phyloP scores from a whole-genome alignment of 2,113 vertebrate genomes.

The Prunella fulvescens region DNA sequence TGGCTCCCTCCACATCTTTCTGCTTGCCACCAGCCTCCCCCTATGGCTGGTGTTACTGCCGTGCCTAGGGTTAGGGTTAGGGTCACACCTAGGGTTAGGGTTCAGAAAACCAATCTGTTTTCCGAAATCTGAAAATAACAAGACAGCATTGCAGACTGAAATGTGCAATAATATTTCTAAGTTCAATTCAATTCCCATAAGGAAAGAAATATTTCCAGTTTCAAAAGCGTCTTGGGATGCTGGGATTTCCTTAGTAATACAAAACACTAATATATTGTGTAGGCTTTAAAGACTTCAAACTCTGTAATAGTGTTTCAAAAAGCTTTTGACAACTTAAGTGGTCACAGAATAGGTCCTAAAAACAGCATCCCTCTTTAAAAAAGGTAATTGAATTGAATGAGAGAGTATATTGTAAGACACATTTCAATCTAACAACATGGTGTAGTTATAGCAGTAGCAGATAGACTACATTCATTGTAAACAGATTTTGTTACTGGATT shows the following conservation, averaged over 20 bases:
- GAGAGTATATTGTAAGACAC: not conserved
- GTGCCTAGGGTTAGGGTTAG: not conserved
- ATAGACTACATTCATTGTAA: not conserved
- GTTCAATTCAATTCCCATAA: not conserved
- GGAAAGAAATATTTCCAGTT: not conserved
- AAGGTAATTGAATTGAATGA: not conserved
- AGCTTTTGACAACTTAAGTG: constrained; percentile 14
- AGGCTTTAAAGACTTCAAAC: not conserved
- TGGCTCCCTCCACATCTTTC: not conserved
- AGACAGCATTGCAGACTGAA: not conserved
- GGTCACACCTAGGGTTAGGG: not conserved
- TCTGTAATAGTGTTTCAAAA: not conserved
- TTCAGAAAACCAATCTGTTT: not conserved
- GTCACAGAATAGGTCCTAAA: not conserved
- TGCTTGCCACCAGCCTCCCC: not conserved
- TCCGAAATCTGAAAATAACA: not conserved
- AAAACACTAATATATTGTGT: not conserved
- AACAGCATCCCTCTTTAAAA: not conserved
- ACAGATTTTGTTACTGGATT: not conserved
- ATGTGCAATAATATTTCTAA: not conserved
- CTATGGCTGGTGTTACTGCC: not conserved
- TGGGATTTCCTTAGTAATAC: not conserved
- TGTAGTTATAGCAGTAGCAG: not conserved
- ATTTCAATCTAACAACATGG: not conserved
- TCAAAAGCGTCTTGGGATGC: not conserved